Base-by-base conservation (phyloP, 2,888 invertebrate species). In the Pachliopta kotzebuea region DNA sequence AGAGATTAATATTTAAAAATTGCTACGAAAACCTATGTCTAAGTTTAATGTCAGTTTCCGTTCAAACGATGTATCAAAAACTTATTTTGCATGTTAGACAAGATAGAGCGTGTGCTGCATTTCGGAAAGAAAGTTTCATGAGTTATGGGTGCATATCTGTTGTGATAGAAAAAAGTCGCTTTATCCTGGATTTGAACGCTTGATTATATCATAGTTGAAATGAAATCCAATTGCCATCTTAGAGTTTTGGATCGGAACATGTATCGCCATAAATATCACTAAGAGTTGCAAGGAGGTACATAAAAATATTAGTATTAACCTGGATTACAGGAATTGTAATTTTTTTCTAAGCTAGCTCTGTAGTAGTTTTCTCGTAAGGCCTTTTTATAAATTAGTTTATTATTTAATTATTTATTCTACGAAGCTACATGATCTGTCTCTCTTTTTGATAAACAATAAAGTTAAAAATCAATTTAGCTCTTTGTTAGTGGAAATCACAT, bases 51-150 rank as follows among this genome's bases (percentile, higher is more conserved):
- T 86, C 87, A 82, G 80, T 81, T 81, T 76, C 74, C 77, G 78
- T 76, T 83, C 82, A 81, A 45, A 79, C 82, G 77, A 78, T 77
- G 82, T 85, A 86, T 85, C 82, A 80, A 71, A 72, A 87, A 86
- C 78, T 87, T 85, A 85, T 86, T 87, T 88, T 87, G 86, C 88
- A 88, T 87, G 84, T 74, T 69, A 83, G 81, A 80, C 75, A 77
- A 80, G 86, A 87, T 85, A 85, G 72, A 73, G 72, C 68, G 77
- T 75, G 75, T 79, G 82, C 76, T 84, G 88, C 87, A 86, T 79
- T 83, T 79, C 71, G 73, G 78, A 84, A 85, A 83, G 81, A 85
- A 84, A 86, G 76, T 84, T 88, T 55, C 63, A 75, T 88, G 86
- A 88, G 74, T 85, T 85, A 88, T 86, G 83, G 74, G 78, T 57